Evolutionary conservation across 2,888 invertebrate genomes (phyloP), one percentile per base, ranked within the genome.

Genomic region (Xanthia togata): DNA sequence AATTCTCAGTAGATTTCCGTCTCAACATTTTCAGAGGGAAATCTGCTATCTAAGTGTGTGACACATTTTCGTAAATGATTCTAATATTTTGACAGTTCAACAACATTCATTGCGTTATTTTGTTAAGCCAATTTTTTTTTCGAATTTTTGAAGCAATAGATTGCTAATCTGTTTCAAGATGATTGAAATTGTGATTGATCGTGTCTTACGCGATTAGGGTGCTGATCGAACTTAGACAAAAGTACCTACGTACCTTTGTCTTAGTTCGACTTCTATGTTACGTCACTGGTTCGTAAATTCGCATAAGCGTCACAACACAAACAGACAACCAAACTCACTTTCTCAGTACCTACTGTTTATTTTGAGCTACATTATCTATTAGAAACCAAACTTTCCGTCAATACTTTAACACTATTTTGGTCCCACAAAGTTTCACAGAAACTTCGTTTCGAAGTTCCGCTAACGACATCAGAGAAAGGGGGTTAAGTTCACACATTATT

Each of bases 401-500:
- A 31, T 55, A 64, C 12, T 47, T 41, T 31, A 44, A 12, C 44
- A 62, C 59, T 71, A 68, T 64, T 82, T 75, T 1, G 20, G 50
- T 50, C 41, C 31, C n/a, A 70, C 50, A 57, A 9, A 71, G 26
- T 73, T 81, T 38, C 57, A 44, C 38, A 62, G 73, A 72, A 83
- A 71, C 50, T 62, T 65, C 0, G 60, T 71, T 65, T 44, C 64
- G 9, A 65, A 71, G 59, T 77, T 83, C 73, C 53, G 50, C 70
- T 71, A 83, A 76, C 70, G 63, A 76, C 81, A 71, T 65, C 70
- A 81, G 72, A 76, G 82, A 65, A 60, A 59, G 44, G 55, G 57
- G 57, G n/a, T 81, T 68, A 73, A 82, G 35, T 72, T 83, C 67
- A 74, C 72, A 78, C 73, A 71, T 87, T 77, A 82, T 70, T 87